Evolutionary conservation across 1,140 invertebrate species (phyloP).

Genomic region (Ooceraea biroi): DNA sequence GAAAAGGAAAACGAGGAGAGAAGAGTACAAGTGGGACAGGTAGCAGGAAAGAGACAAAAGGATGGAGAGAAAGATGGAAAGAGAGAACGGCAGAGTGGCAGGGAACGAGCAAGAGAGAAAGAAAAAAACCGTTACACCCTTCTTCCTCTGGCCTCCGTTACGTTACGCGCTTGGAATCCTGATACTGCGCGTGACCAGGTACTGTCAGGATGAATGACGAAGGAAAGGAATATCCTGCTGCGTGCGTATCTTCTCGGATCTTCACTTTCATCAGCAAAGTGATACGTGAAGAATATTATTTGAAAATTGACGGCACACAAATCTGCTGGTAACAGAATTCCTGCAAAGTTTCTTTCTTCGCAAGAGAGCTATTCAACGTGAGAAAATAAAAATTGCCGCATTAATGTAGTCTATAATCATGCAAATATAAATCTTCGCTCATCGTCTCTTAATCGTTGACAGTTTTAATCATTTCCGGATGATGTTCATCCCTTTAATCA

Average conservation of each 20-base stretch:
- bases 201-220: slow-evolving; percentile 75
- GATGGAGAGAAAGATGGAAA: slow-evolving; percentile 19
- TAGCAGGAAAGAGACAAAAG: slow-evolving; percentile 62
- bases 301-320: background rate
- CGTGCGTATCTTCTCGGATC: slow-evolving; percentile 35
- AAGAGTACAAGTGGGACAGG: slow-evolving; percentile 32
- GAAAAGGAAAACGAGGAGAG: slow-evolving; percentile 1
- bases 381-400: too few species aligned
- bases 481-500: too few species aligned
- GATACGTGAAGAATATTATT: background rate
- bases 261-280: slow-evolving; percentile 32
- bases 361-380: background rate
- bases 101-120: slow-evolving; percentile 37
- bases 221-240: slow-evolving; percentile 68
- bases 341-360: too few species aligned
- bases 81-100: slow-evolving; percentile 32
- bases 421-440: too few species aligned
- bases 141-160: slow-evolving; percentile 71
- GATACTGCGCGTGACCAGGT: slow-evolving; percentile 77
- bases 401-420: too few species aligned
- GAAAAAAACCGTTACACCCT: slow-evolving; percentile 82
- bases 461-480: too few species aligned
- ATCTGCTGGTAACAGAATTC: too few species aligned
- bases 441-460: too few species aligned
- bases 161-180: slow-evolving; percentile 81